These are phyloP conservation scores for Rissa tridactyla DNA, from an alignment of 2,113 vertebrate genomes.

Conservation along the genomic window DNA sequence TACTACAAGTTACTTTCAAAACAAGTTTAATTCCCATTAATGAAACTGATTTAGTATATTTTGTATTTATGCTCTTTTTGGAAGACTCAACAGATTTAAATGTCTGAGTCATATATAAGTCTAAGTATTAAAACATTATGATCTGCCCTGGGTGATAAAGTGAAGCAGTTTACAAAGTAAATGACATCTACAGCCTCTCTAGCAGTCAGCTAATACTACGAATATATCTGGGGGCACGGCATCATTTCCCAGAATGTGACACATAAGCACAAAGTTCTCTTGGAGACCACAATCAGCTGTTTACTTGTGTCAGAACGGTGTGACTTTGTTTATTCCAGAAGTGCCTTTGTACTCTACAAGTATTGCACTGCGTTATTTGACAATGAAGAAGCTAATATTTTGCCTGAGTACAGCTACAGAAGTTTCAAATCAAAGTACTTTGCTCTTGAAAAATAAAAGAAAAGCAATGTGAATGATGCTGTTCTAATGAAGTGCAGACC, in stretches of 20 bases:
- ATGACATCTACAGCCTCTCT: conserved; percentile 51
- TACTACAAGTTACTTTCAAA: conserved; percentile 44
- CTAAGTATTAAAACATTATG: conserved; percentile 37
- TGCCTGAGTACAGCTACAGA: conserved; percentile 7
- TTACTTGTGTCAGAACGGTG: conserved; percentile 50
- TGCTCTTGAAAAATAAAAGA: conserved; percentile 52
- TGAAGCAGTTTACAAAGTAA: conserved; percentile 51
- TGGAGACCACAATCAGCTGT: conserved; percentile 7
- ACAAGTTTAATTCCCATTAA: conserved; percentile 55
- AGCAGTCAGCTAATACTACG: conserved; percentile 47
- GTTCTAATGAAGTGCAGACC: neutral
- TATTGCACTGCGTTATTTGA: neutral
- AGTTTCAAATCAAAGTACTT: conserved; percentile 34
- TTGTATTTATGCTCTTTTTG: conserved; percentile 38
- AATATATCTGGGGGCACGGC: conserved; percentile 25
- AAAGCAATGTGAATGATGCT: conserved; percentile 11
- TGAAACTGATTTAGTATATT: conserved; percentile 34
- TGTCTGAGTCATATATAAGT: neutral
- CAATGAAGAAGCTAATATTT: neutral
- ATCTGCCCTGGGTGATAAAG: conserved; percentile 57
- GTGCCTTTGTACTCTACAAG: neutral
- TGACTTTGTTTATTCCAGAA: conserved; percentile 49
- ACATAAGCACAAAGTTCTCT: conserved; percentile 36
- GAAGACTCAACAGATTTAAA: conserved; percentile 58
- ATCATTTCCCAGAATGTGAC: conserved; percentile 47